Evolutionary conservation across 1,140 invertebrate species (phyloP).

Genomic region (Drosophila elegans): DNA sequence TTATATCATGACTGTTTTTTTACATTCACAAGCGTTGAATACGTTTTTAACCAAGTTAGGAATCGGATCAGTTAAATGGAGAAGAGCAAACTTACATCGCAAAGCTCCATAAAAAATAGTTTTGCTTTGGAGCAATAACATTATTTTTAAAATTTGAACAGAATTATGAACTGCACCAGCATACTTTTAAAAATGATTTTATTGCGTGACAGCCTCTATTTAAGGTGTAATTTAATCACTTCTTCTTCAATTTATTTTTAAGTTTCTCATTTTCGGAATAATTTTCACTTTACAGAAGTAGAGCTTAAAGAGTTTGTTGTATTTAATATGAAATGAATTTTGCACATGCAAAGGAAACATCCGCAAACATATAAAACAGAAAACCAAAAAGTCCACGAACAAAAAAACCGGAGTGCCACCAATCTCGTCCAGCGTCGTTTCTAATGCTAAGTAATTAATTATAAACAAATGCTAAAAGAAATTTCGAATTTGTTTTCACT

Average conservation of each 20-base stretch:
- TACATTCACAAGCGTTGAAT: too few relatives aligned
- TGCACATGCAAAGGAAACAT: slow-evolving; percentile 31
- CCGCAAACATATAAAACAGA: not conserved
- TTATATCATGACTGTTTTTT: too few relatives aligned
- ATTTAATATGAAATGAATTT: slow-evolving; percentile 20
- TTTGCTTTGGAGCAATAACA: too few relatives aligned
- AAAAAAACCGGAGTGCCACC: slow-evolving; percentile 35
- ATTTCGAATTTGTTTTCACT: slow-evolving; percentile 32
- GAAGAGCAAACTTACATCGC: too few relatives aligned
- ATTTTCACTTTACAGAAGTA: not conserved
- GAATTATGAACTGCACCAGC: not conserved
- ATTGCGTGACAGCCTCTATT: slow-evolving; percentile 5
- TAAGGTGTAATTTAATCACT: not conserved
- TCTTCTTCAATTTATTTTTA: slow-evolving; percentile 6
- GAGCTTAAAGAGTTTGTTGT: not conserved
- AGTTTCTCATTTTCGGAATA: slow-evolving; percentile 1
- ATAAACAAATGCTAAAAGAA: slow-evolving; percentile 38
- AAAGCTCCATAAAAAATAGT: too few relatives aligned
- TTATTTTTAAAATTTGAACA: not conserved
- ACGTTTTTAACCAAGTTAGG: too few relatives aligned
- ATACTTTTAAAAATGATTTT: slow-evolving; percentile 3
- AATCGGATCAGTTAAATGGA: too few relatives aligned
- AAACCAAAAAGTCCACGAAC: slow-evolving; percentile 14
- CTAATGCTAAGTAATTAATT: slow-evolving; percentile 63
- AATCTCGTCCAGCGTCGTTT: slow-evolving; percentile 46